These are phyloP conservation scores for Gambusia yucatana DNA, from an alignment of 2,797 vertebrate genomes.

Conservation along the genomic window DNA sequence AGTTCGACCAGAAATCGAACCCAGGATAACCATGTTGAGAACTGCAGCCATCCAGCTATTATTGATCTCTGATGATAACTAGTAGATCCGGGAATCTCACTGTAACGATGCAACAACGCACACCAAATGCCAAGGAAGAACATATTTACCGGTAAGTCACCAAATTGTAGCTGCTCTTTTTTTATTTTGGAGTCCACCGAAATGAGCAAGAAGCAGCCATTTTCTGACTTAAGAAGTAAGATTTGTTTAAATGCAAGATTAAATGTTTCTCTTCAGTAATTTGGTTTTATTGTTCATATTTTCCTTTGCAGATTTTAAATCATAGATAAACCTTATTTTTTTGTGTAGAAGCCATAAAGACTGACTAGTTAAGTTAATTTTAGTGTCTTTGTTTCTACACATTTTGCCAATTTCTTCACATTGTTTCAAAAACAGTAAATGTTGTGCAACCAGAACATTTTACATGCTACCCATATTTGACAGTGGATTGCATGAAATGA, in stretches of 20 bases:
- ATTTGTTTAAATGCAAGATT: background rate
- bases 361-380: background rate
- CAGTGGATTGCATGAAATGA: conserved; percentile 25
- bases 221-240: background rate
- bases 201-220: conserved; percentile 3
- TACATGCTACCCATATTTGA: background rate
- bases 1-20: background rate
- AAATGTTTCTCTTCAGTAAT: background rate
- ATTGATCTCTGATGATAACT: background rate
- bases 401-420: background rate
- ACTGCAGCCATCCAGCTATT: background rate
- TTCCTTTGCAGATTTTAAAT: background rate
- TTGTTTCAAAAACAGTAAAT: background rate
- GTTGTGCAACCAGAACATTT: conserved; percentile 5
- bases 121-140: conserved; percentile 38
- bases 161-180: background rate
- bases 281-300: background rate
- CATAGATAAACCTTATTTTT: background rate
- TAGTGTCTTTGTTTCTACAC: background rate
- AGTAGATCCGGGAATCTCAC: background rate
- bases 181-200: background rate
- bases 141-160: background rate
- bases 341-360: background rate
- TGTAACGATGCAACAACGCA: background rate
- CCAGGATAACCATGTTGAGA: background rate